phyloP scores from a whole-genome alignment of 2,113 vertebrate species.

The Tupaia tana region DNA sequence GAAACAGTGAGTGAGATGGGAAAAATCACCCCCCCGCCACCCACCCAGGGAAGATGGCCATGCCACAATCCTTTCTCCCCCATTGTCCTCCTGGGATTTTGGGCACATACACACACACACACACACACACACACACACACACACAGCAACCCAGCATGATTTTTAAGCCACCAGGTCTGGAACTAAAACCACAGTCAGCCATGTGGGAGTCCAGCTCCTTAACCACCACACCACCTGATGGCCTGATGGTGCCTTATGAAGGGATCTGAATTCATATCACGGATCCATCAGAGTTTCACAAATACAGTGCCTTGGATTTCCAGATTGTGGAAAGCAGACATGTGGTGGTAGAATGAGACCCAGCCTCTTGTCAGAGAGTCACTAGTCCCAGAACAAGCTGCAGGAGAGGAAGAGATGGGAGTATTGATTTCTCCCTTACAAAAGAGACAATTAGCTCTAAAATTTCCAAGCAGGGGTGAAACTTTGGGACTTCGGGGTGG shows the following conservation, averaged over 20 bases:
- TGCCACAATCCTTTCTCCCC: no score
- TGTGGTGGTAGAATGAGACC: constrained; percentile 75
- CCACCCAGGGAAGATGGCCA: no score
- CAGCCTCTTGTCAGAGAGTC: constrained; percentile 72
- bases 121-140: no score
- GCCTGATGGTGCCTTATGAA: constrained; percentile 42
- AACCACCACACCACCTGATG: no score
- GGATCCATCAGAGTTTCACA: constrained; percentile 49
- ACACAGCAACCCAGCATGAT: no score
- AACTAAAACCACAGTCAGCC: no score
- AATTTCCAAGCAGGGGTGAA: constrained; percentile 79
- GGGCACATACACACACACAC: no score
- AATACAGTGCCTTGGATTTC: constrained; percentile 60
- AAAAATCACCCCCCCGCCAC: no score
- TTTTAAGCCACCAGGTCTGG: no score
- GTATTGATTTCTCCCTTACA: constrained; percentile 82
- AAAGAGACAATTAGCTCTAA: constrained; percentile 83
- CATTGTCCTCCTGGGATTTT: no score
- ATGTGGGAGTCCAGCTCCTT: no score
- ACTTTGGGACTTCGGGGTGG: constrained; percentile 20
- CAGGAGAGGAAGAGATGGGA: constrained; percentile 79
- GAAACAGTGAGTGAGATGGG: no score
- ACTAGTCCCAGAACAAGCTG: constrained; percentile 80
- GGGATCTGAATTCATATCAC: constrained; percentile 69
- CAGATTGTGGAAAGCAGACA: constrained; percentile 61